These are phyloP conservation scores for Protodeltote pygarga DNA, from an alignment of 2,888 invertebrate species.

Conservation along the genomic window DNA sequence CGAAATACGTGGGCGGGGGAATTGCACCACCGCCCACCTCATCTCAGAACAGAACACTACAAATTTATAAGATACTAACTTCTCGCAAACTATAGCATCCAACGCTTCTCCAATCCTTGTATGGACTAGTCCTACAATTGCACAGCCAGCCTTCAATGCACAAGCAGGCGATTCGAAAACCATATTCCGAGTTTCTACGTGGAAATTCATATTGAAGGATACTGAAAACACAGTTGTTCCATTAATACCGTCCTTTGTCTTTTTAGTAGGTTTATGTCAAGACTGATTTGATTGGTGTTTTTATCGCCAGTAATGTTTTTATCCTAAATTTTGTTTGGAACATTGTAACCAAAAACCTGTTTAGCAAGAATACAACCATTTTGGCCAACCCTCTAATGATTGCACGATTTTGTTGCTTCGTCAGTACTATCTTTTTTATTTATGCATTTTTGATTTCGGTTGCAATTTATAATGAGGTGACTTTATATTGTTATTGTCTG, in stretches of 20 bases:
- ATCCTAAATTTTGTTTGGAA: slow-evolving; percentile 21
- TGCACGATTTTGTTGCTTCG: too few relatives aligned
- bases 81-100: slow-evolving; percentile 22
- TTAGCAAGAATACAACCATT: too few relatives aligned
- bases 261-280: slow-evolving; percentile 40
- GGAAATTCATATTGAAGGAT: slow-evolving; percentile 18
- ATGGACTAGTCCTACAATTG: background rate
- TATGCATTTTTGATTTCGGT: too few relatives aligned
- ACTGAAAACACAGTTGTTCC: slow-evolving; percentile 44
- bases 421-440: too few relatives aligned
- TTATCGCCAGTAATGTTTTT: slow-evolving; percentile 33
- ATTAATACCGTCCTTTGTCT: slow-evolving; percentile 46
- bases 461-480: too few relatives aligned
- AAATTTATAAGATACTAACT: slow-evolving; percentile 13
- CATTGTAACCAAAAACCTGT: slow-evolving; percentile 27
- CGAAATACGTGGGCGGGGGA: slow-evolving; percentile 61
- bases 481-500: too few relatives aligned
- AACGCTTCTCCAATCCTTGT: slow-evolving; percentile 30
- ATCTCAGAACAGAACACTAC: slow-evolving; percentile 17
- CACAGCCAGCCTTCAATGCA: slow-evolving; percentile 7
- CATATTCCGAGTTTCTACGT: background rate
- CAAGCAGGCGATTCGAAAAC: background rate
- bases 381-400: too few relatives aligned
- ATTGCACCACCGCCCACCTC: slow-evolving; percentile 60
- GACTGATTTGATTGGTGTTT: slow-evolving; percentile 37